phyloP scores from a whole-genome alignment of 2,113 vertebrate genomes.

The Coptodon rendalli region DNA sequence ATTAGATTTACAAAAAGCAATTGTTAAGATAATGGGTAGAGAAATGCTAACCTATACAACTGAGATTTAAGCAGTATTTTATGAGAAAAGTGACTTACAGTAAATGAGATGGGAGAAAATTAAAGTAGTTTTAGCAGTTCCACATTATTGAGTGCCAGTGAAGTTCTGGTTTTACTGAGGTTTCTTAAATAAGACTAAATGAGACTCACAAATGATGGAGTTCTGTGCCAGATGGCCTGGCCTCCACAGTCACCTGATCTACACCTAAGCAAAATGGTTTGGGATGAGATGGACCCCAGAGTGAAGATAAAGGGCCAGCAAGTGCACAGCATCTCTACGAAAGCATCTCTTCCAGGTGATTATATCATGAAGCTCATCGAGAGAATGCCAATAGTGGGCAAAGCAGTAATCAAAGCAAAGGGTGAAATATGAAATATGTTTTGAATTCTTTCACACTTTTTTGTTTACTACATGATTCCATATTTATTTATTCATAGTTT shows the following conservation, averaged over 20 bases:
- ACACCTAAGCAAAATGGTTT: rapidly evolving
- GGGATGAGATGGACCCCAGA: not conserved
- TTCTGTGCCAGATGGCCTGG: not conserved
- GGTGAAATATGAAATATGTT: too few species aligned
- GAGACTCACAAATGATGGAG: not conserved
- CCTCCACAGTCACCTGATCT: not conserved
- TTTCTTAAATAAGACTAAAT: not conserved
- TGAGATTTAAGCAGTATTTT: not conserved
- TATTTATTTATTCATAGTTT: too few species aligned
- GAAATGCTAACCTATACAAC: not conserved
- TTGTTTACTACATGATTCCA: too few species aligned
- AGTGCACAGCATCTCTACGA: rapidly evolving
- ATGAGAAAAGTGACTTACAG: not conserved
- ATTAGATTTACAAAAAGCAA: not conserved
- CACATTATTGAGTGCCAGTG: not conserved
- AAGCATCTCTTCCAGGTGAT: not conserved
- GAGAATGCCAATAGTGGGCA: not conserved
- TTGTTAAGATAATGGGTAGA: not conserved
- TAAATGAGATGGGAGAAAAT: not conserved
- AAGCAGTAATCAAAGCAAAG: not conserved
- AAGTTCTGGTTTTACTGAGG: rapidly evolving
- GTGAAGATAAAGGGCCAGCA: not conserved
- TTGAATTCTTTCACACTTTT: too few species aligned
- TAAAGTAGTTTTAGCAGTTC: rapidly evolving
- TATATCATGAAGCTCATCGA: not conserved